Conservation (phyloP, 2,113 vertebrate genomes). For the Tringa solitaria region DNA sequence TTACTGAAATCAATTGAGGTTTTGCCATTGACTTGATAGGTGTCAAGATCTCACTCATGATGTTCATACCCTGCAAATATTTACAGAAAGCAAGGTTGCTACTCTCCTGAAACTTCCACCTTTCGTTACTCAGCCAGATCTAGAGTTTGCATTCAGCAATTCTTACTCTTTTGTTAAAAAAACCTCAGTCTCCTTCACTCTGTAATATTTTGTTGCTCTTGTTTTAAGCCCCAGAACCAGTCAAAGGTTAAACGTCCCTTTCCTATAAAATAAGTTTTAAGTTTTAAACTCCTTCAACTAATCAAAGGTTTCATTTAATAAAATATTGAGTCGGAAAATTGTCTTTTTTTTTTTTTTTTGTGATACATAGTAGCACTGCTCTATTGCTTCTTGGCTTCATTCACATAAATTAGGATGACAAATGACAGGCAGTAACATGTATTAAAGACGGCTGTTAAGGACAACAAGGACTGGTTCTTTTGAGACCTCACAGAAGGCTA, state of each 20-base stretch:
- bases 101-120: not conserved
- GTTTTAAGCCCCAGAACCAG: not conserved
- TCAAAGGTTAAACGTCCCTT: not conserved
- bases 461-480: not conserved
- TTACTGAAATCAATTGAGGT: not conserved
- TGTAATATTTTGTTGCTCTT: not conserved
- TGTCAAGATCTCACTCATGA: not conserved
- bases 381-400: not conserved
- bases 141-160: not conserved
- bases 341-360: not conserved
- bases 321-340: not conserved
- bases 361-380: not conserved
- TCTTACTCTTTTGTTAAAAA: not conserved
- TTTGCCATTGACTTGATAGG: not conserved
- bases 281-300: not conserved
- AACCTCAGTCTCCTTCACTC: not conserved
- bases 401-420: not conserved
- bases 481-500: not conserved
- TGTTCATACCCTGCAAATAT: not conserved
- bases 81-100: not conserved
- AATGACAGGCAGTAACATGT: not conserved
- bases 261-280: not conserved
- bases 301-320: not conserved
- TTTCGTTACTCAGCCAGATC: not conserved
- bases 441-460: not conserved